A percentile compares a stretch with the other conserved stretches of the same genome.
Evolutionary conservation across 64 coral and sea anemone species (phyloP).

Genomic region (Catalaphyllia jardinei): DNA sequence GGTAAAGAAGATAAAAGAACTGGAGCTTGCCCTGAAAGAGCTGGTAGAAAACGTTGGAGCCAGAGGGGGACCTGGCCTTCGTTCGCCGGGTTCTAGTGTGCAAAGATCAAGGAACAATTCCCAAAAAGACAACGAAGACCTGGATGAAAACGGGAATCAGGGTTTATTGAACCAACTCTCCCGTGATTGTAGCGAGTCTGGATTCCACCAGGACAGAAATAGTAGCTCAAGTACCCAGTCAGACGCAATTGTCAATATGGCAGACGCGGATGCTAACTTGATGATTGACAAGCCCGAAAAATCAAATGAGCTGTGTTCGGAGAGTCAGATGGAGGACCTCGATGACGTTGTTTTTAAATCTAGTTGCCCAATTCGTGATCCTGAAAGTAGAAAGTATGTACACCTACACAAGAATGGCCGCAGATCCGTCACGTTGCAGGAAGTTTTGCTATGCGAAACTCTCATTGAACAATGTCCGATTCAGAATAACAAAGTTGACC

Average conservation of each 20-base stretch:
- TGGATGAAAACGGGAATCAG: constrained; percentile 2
- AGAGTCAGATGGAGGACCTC: background rate
- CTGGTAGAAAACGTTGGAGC: constrained; percentile 32
- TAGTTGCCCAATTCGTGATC: background rate
- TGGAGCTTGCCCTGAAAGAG: constrained; percentile 38
- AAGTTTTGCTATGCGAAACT: constrained; percentile 29
- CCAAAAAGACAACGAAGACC: constrained; percentile 11
- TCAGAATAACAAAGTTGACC: background rate
- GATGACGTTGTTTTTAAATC: constrained; percentile 23
- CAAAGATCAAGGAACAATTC: constrained; percentile 11
- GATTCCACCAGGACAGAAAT: background rate
- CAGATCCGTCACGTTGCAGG: background rate
- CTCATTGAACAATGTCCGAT: constrained; percentile 13
- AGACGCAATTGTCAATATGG: constrained; percentile 14
- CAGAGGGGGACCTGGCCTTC: background rate
- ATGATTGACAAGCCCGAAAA: constrained; percentile 10
- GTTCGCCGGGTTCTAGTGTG: constrained; percentile 7
- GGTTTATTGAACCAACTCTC: background rate
- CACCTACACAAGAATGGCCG: background rate
- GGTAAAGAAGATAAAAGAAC: constrained; percentile 33
- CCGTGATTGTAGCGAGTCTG: background rate
- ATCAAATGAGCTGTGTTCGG: background rate
- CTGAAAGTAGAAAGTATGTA: background rate
- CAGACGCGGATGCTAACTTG: background rate
- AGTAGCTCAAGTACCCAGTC: constrained; percentile 2